Percentiles rank a stretch among this genome's conserved stretches.
Evolutionary conservation across 2,888 invertebrate genomes (phyloP).

Genomic region (Megamerina dolium): DNA sequence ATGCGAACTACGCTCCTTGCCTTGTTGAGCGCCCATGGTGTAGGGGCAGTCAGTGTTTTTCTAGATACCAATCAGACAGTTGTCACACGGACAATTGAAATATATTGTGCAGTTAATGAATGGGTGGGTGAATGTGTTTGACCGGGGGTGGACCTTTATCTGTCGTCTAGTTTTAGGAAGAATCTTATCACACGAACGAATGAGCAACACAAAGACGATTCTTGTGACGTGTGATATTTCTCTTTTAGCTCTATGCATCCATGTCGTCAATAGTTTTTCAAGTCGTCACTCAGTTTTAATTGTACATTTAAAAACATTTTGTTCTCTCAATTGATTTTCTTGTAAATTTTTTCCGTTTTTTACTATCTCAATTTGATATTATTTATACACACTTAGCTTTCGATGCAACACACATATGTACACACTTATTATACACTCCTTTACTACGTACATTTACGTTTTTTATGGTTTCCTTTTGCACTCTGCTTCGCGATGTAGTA

Average conservation of each 20-base stretch:
- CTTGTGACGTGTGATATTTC: too few relatives aligned
- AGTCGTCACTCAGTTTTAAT: too few relatives aligned
- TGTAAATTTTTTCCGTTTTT: too few relatives aligned
- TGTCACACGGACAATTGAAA: slow-evolving; percentile 2
- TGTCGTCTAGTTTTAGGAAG: background rate
- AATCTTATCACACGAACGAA: too few relatives aligned
- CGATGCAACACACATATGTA: slow-evolving; percentile 4
- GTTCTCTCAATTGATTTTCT: too few relatives aligned
- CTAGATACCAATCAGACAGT: background rate
- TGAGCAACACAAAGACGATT: too few relatives aligned
- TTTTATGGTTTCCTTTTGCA: slow-evolving; percentile 29
- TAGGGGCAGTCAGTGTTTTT: background rate
- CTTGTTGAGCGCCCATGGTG: slow-evolving; percentile 86
- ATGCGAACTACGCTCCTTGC: slow-evolving; percentile 71
- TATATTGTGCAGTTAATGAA: slow-evolving; percentile 2
- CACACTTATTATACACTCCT: slow-evolving; percentile 9
- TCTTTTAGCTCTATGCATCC: too few relatives aligned
- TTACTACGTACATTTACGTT: slow-evolving; percentile 22
- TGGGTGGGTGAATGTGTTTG: slow-evolving; percentile 4
- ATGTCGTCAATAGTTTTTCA: too few relatives aligned
- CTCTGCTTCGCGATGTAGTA: slow-evolving; percentile 39
- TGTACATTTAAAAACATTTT: too few relatives aligned
- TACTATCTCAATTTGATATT: slow-evolving; percentile 1
- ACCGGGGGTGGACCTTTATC: background rate
- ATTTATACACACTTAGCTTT: slow-evolving; percentile 1